Evolutionary conservation across 1,140 invertebrate genomes (phyloP), one percentile per base, ranked within the genome.

Genomic region (Drosophila quadrilineata): DNA sequence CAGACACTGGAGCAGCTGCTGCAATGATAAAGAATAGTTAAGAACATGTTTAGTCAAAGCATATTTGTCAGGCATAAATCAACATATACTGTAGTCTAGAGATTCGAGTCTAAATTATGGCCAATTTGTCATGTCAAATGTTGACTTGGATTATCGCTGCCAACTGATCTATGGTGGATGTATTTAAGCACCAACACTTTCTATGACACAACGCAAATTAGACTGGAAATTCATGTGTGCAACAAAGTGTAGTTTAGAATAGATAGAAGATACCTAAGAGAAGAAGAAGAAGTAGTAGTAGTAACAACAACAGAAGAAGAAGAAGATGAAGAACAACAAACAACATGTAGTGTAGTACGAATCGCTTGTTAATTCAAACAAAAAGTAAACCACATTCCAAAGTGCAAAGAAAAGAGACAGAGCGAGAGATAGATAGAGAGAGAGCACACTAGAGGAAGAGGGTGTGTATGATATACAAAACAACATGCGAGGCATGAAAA

Each of bases 321-420:
- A 41, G 5, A 28, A 58, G n/a, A 57, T n/a, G n/a, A 58, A 10
- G 57, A 54, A 29, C 62, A 40, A 24, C 60, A 43, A n/a, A 46
- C 50, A 36, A 56, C 58, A 71, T 33, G 56, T 62, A 59, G 64
- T 33, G 56, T 62, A 59, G 64, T 70, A 33, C 41, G 75, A 58
- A 66, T 59, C 52, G 79, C 79, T 84, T 84, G 79, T 84, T 84
- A 84, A 84, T 80, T 84, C 79, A 85, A 85, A 74, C 79, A 84
- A 84, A 84, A 84, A 84, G 74, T 84, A 85, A 84, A 79, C 79
- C 79, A 84, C 79, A 84, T 84, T 84, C 79, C 77, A 77, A 59
- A 57, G 60, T 84, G 77, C 77, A 84, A 70, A 72, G 58, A 52
- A 71, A 48, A 49, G 26, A 33, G 19, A 48, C 8, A 49, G 26